Base-by-base conservation (phyloP, 2,113 vertebrate genomes). In the Daphoenositta chrysoptera region DNA sequence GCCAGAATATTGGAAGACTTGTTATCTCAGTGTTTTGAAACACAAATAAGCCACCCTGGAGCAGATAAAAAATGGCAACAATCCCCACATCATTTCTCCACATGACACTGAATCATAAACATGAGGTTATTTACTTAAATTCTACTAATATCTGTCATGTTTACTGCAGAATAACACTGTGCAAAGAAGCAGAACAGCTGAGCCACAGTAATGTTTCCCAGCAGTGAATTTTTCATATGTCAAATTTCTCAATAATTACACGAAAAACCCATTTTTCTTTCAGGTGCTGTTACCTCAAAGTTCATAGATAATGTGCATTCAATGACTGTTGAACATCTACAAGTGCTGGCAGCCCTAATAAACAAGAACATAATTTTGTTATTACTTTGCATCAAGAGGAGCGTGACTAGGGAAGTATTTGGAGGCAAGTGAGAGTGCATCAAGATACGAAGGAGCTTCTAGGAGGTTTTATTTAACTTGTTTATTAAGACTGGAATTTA, bases 401-500 rank as follows among this genome's bases (percentile, higher is more conserved):
- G n/a, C 1, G 0, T 83, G 83, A 93, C 1, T 0, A 95, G 17
- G n/a, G 48, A 95, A 94, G 82, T 83, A 93, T 70, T 68, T 97
- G 88, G 82, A 90, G 51, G 56, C 28, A 84, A 89, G 19, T 45
- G 37, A 93, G 82, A 90, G 27, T 50, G 56, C 56, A 90, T 76
- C 28, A 75, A 92, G 76, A 96, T 71, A 93, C 0, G 1, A 90
- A 91, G 70, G 22, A 63, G 31, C 23, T 90, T 93, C 76, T 95
- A 40, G 79, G 60, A 83, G 76, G 69, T 94, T 96, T 93, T 93
- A 64, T 96, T 96, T 90, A 94, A 93, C 83, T 97, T 97, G 90
- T 94, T 97, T 97, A 79, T 95, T 92, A 92, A 84, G 69, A 57
- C 26, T 92, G 93, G 93, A 96, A 94, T 92, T 90, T 57, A 93